phyloP scores from a whole-genome alignment of 1,140 invertebrate species.

The Ruditapes philippinarum region DNA sequence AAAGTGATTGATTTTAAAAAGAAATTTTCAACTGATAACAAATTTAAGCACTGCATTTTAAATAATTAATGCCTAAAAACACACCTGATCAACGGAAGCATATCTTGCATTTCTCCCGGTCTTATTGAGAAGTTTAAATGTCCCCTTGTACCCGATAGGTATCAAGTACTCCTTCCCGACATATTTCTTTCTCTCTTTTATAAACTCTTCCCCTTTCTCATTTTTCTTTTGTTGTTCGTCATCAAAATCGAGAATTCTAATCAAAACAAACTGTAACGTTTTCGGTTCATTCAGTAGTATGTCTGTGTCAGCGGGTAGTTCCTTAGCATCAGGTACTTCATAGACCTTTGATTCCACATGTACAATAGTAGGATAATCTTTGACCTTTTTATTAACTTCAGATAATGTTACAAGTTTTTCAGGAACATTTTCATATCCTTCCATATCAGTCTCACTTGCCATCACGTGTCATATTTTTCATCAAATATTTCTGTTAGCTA shows the following conservation, averaged over 20 bases:
- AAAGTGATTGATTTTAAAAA: too few species aligned
- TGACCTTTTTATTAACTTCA: not conserved
- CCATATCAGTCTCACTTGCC: not conserved
- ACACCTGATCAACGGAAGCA: not conserved
- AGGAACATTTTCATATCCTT: not conserved
- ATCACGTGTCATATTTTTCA: too few species aligned
- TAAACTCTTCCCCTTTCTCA: not conserved
- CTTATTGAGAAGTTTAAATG: not conserved
- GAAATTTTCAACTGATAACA: not conserved
- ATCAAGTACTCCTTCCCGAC: slow-evolving; percentile 6
- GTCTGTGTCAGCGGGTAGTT: not conserved
- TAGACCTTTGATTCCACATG: not conserved
- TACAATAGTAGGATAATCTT: not conserved
- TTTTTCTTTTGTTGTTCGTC: not conserved
- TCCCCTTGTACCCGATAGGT: not conserved
- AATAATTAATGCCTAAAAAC: too few species aligned
- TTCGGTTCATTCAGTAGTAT: not conserved
- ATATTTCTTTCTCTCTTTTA: not conserved
- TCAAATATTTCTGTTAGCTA: too few species aligned
- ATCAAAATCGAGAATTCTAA: not conserved
- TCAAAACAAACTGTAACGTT: not conserved
- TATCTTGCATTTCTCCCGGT: not conserved
- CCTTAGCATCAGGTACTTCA: not conserved
- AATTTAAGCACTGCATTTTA: not conserved
- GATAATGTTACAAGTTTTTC: not conserved